A percentile compares a stretch with the other conserved stretches of the same genome.
Conservation (phyloP, 2,113 vertebrate species). For the Varanus salvator region DNA sequence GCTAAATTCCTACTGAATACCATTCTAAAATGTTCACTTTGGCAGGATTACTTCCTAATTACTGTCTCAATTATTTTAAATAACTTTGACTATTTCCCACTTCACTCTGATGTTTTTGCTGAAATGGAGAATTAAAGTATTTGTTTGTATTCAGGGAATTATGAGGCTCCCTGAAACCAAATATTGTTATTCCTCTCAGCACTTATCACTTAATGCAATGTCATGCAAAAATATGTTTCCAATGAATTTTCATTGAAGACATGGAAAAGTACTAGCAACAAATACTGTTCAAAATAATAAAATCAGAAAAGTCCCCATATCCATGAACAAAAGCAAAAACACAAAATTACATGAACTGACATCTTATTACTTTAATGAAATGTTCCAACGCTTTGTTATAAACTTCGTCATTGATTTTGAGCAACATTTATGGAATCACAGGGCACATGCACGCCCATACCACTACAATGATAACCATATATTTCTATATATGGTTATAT, state of each 20-base stretch:
- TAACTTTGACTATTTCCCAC: background rate
- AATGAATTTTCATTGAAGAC: background rate
- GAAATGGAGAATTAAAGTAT: background rate
- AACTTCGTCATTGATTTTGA: background rate
- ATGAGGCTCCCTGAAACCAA: slow-evolving; percentile 14
- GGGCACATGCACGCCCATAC: no score
- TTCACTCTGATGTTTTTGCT: background rate
- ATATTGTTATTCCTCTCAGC: background rate
- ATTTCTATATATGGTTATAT: no score
- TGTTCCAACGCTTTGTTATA: background rate
- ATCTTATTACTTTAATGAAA: slow-evolving; percentile 23
- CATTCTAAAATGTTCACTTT: background rate
- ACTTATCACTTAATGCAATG: slow-evolving; percentile 5
- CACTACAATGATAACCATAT: no score
- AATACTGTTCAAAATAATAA: slow-evolving; percentile 46
- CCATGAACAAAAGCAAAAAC: slow-evolving; percentile 10
- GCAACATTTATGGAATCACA: background rate
- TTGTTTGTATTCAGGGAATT: background rate
- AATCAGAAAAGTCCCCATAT: slow-evolving; percentile 7
- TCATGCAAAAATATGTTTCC: background rate
- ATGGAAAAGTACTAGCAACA: slow-evolving; percentile 45
- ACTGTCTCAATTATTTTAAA: background rate
- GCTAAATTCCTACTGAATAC: background rate
- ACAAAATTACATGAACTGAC: background rate
- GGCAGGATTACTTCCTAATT: background rate